Evolutionary conservation across 2,888 invertebrate species (phyloP).

Genomic region (Lithophane leautieri): DNA sequence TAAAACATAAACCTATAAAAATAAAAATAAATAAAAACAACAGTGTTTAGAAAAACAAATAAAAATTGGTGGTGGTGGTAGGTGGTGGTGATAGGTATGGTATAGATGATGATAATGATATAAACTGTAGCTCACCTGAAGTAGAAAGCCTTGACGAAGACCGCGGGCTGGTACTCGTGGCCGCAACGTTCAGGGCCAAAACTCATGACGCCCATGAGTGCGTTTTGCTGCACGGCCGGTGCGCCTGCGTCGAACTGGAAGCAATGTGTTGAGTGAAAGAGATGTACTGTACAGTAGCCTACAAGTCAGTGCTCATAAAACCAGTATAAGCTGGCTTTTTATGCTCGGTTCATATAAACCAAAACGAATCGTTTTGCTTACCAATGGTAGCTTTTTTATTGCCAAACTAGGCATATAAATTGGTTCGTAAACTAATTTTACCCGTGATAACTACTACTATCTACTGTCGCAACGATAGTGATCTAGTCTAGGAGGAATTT

Average conservation of each 20-base stretch:
- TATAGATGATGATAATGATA: too few relatives aligned
- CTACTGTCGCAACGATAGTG: background rate
- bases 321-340: background rate
- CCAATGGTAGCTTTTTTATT: too few relatives aligned
- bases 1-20: background rate
- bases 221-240: conserved; percentile 84
- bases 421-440: too few relatives aligned
- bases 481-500: background rate
- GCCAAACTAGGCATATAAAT: too few relatives aligned
- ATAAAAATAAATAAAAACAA: too few relatives aligned
- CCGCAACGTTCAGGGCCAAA: conserved; percentile 87
- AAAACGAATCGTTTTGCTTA: too few relatives aligned
- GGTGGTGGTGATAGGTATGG: too few relatives aligned
- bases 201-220: conserved; percentile 86
- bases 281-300: background rate
- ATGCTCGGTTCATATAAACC: too few relatives aligned
- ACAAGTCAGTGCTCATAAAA: background rate
- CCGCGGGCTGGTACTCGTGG: conserved; percentile 83
- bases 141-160: conserved; percentile 86
- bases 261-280: conserved; percentile 44
- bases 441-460: too few relatives aligned
- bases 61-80: too few relatives aligned
- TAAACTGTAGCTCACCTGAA: conserved; percentile 76
- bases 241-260: conserved; percentile 86
- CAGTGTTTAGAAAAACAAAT: too few relatives aligned